Base-by-base conservation (phyloP, 1,140 invertebrate species). In the Hypothenemus hampei region DNA sequence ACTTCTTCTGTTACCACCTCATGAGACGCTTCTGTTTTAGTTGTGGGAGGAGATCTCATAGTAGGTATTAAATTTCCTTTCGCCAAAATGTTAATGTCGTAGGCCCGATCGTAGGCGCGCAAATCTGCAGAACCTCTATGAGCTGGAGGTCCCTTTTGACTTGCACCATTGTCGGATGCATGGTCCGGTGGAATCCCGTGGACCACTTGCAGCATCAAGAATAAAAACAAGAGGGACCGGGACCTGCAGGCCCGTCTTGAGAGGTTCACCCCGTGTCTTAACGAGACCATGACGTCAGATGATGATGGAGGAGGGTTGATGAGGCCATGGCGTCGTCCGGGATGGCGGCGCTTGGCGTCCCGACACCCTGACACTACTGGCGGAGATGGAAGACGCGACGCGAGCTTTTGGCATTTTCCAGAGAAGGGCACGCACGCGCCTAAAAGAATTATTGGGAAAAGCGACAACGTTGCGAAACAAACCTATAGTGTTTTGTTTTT, bases 231-330 rank as follows among this genome's bases (percentile, higher is more conserved):
- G 13, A 70, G 40, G 29, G 26, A 49, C 20, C 49, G n/a, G n/a
- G n/a, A 65, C 73, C 77, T 77, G 68, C 77, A 79, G 7, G 78
- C 77, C 36, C 78, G 71, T 54, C 77, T 67, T 58, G 77, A 78
- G 44, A 79, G 64, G 62, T 78, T 78, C 40, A 78, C 78, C 47
- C 76, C 72, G 66, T 79, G 77, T 65, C 74, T 70, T 46, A 80
- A 68, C 24, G 75, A 77, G 72, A 76, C 73, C 75, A 77, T 77
- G 54, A 59, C 68, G 68, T 65, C 47, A 62, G 52, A 54, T 60
- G 63, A 63, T 62, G 41, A 53, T 61, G 58, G 65, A n/a, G n/a
- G n/a, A n/a, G n/a, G n/a, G n/a, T n/a, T n/a, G n/a, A n/a, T n/a
- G 66, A 64, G 69, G 70, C 71, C 73, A 70, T 70, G 58, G 67